Conservation (phyloP, 2,113 vertebrate genomes). For the Oncorhynchus nerka region DNA sequence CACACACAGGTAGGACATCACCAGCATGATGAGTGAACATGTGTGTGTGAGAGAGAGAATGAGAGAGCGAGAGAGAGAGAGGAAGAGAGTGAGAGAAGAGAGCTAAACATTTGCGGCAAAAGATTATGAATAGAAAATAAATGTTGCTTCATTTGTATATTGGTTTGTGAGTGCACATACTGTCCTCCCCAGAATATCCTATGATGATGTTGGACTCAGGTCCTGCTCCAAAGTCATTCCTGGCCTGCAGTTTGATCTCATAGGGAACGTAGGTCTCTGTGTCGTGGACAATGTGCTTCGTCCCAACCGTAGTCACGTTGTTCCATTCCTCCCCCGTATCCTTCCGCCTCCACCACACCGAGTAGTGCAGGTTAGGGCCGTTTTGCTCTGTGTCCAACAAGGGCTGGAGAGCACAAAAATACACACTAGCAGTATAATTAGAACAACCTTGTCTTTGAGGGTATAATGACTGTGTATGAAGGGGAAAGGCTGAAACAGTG, state of each 20-base stretch:
- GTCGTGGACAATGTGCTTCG: conserved; percentile 78
- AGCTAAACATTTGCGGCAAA: too few species aligned
- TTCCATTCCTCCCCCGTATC: conserved; percentile 81
- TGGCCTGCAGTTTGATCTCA: conserved; percentile 90
- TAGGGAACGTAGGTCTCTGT: conserved; percentile 89
- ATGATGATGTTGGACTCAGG: conserved; percentile 82
- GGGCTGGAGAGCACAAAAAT: conserved; percentile 33
- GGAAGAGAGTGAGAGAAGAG: too few species aligned
- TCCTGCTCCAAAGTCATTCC: conserved; percentile 87
- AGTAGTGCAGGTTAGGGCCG: conserved; percentile 87
- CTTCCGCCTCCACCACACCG: conserved; percentile 84
- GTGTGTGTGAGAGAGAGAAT: too few species aligned
- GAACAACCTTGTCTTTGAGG: not conserved
- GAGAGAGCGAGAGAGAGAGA: too few species aligned
- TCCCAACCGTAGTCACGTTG: conserved; percentile 73
- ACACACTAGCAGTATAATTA: not conserved
- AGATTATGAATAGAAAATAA: too few species aligned
- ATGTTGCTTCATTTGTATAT: too few species aligned
- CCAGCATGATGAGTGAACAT: not conserved
- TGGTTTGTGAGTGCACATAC: conserved; percentile 73
- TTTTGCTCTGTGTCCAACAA: conserved; percentile 81
- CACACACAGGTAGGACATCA: too few species aligned
- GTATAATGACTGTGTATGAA: too few species aligned
- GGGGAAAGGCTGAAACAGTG: too few species aligned
- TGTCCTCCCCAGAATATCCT: conserved; percentile 94